These are phyloP conservation scores for Glomeris maerens DNA, from an alignment of 1,140 invertebrate genomes.

Conservation along the genomic window DNA sequence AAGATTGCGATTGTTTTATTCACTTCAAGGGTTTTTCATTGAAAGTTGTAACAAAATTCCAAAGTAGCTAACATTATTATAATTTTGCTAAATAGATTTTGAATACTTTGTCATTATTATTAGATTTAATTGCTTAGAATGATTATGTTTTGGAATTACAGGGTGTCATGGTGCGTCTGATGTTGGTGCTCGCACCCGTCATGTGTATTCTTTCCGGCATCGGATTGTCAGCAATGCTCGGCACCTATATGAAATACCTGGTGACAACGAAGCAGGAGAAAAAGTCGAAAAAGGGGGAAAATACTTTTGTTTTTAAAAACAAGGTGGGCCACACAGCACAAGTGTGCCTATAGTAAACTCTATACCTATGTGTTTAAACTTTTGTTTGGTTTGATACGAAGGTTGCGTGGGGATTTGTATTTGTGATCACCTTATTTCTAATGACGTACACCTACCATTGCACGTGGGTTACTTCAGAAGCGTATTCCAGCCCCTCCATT, in stretches of 20 bases:
- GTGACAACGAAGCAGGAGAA: slow-evolving; percentile 33
- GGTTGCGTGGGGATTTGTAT: slow-evolving; percentile 73
- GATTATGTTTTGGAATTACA: slow-evolving; percentile 26
- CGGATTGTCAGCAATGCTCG: slow-evolving; percentile 72
- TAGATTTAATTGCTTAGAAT: no score
- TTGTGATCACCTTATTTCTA: slow-evolving; percentile 67
- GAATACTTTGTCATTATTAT: no score
- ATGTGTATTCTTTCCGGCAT: slow-evolving; percentile 96
- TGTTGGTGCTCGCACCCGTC: slow-evolving; percentile 91
- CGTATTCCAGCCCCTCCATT: slow-evolving; percentile 93
- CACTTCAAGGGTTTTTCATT: no score
- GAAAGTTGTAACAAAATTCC: no score
- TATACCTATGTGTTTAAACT: slow-evolving; percentile 7
- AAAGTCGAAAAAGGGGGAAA: slow-evolving; percentile 50
- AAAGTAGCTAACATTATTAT: no score
- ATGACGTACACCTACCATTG: slow-evolving; percentile 90
- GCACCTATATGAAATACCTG: slow-evolving; percentile 81
- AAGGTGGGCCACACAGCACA: slow-evolving; percentile 40
- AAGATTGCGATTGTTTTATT: no score
- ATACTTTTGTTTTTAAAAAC: slow-evolving; percentile 68
- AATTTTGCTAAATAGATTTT: no score
- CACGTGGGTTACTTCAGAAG: slow-evolving; percentile 98
- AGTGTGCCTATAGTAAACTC: slow-evolving; percentile 1
- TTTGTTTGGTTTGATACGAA: slow-evolving; percentile 28
- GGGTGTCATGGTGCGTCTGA: slow-evolving; percentile 96